Evolutionary conservation across 2,113 vertebrate genomes (phyloP).

Genomic region (Oxygymnocypris stewartii): DNA sequence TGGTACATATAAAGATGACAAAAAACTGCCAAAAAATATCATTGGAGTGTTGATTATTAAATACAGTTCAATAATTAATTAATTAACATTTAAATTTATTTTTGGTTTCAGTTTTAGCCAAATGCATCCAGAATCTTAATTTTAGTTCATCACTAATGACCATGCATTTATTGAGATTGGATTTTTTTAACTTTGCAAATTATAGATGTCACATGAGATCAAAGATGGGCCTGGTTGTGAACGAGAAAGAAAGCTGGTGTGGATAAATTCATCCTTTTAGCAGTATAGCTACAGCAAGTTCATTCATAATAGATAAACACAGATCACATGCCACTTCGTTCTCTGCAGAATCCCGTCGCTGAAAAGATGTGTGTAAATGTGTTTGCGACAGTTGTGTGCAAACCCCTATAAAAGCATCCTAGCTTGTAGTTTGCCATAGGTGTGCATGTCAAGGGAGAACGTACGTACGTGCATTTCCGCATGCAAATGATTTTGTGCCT

Average conservation of each 20-base stretch:
- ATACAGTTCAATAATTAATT: too few relatives aligned
- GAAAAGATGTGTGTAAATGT: background rate
- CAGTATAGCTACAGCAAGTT: constrained; percentile 12
- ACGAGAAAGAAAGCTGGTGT: background rate
- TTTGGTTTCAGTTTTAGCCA: background rate
- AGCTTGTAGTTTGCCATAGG: background rate
- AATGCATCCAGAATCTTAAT: background rate
- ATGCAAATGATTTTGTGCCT: constrained; percentile 21
- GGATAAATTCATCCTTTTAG: constrained; percentile 18
- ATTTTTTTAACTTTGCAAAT: background rate
- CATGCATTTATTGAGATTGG: background rate
- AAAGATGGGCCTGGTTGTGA: background rate
- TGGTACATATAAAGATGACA: too few relatives aligned
- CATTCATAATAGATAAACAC: constrained; percentile 49
- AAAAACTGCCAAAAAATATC: too few relatives aligned
- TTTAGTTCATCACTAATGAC: background rate
- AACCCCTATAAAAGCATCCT: constrained; percentile 23
- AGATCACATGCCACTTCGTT: background rate
- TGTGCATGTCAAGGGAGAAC: background rate
- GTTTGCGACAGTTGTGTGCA: background rate
- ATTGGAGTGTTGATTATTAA: too few relatives aligned
- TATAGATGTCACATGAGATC: background rate
- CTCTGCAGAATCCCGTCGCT: background rate
- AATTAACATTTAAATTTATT: too few relatives aligned
- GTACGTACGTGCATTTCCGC: constrained; percentile 5